Percentiles rank a stretch among this genome's conserved stretches.
Conservation (phyloP, 2,113 vertebrate genomes). For the Lampris megalopsis region DNA sequence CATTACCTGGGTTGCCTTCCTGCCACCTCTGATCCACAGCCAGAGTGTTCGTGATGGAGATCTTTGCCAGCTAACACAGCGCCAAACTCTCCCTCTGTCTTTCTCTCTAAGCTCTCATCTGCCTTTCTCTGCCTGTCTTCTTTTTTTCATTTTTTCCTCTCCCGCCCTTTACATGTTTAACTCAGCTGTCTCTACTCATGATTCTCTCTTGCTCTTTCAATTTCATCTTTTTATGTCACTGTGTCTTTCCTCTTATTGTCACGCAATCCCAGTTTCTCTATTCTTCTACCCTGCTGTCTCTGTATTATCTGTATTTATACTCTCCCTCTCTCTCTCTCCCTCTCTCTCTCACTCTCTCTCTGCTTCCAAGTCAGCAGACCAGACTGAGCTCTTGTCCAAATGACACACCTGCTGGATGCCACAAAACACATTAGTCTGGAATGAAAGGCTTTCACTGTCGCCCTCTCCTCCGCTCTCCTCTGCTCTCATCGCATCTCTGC, state of each 20-base stretch:
- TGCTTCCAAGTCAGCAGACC: conserved; percentile 15
- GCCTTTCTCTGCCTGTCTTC: background rate
- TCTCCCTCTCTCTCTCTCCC: conserved; percentile 12
- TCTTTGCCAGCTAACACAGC: conserved; percentile 3
- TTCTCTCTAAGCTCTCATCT: background rate
- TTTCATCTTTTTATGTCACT: conserved; percentile 2
- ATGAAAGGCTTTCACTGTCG: conserved; percentile 41
- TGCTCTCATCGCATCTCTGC: conserved; percentile 31
- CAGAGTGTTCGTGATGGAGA: conserved; percentile 19
- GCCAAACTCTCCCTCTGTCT: no score
- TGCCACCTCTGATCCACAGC: background rate
- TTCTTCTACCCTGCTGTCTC: background rate
- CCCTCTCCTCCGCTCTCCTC: conserved; percentile 27
- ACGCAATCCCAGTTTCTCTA: background rate
- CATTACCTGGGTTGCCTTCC: background rate
- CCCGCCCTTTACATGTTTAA: background rate
- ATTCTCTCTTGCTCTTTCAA: conserved; percentile 6
- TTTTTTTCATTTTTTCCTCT: background rate
- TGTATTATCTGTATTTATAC: conserved; percentile 8
- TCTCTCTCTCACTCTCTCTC: conserved; percentile 7
- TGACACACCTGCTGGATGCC: conserved; percentile 63
- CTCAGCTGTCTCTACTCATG: background rate
- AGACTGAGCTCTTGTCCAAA: conserved; percentile 56
- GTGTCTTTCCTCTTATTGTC: background rate
- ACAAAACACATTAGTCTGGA: conserved; percentile 52